Evolutionary conservation across 2,113 vertebrate genomes (phyloP), one percentile per base, ranked within the genome.

Genomic region (Scatophagus argus): DNA sequence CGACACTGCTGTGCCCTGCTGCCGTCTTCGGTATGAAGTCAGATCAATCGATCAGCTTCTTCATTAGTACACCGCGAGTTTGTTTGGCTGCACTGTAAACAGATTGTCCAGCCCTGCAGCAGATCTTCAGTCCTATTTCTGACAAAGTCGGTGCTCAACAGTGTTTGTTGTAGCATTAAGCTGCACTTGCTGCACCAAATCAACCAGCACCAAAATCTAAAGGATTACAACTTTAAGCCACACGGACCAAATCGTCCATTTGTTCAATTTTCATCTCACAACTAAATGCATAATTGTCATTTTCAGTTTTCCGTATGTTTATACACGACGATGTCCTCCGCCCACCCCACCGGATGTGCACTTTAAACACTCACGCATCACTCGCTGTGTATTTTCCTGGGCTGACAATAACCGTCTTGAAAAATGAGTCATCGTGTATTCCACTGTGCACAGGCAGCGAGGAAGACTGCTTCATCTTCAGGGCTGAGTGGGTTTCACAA

Each of bases 401-500:
- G 36, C 65, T 77, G 84, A 59, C 82, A 74, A 64, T 63, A 68
- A 32, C 9, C 65, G 6, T 38, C 64, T 39, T 59, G 58, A 74
- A 31, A 54, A 79, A 76, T 81, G 74, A 83, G 75, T 81, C 70
- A 75, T 32, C 0, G 13, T 64, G 67, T 54, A 34, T 80, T 80
- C 74, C 27, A 2, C 77, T 58, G 81, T 68, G 72, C 75, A 79
- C 10, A 64, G 46, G 31, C 34, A 58, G 67, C 55, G 38, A 83
- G 62, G 51, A 43, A 68, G 82, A 79, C 69, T 56, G 85, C 73
- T 81, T 79, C 51, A 77, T 87, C 67, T 79, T 84, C 68, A 81
- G 49, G 74, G 27, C 61, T 83, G 84, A 82, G 58, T 76, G 82
- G 72, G 21, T 85, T 77, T 80, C 56, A 69, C 82, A 83, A 82